Evolutionary conservation across 1,140 invertebrate species (phyloP).

Genomic region (Drosophila bifasciata): DNA sequence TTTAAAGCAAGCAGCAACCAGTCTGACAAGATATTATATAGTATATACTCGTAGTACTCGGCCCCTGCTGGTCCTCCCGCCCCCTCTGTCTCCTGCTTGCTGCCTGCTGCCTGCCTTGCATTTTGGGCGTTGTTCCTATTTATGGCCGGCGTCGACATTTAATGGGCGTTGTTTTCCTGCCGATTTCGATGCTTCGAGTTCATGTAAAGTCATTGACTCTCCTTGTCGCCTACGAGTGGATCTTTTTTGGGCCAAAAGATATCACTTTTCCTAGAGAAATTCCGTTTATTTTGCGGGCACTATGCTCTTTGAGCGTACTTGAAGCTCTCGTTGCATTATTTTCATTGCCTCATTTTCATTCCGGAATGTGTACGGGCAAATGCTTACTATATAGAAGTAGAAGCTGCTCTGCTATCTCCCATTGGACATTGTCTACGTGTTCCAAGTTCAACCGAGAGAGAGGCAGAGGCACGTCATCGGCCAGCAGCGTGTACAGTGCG

Average conservation of each 20-base stretch:
- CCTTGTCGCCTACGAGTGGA: conserved; percentile 21
- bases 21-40: conserved; percentile 14
- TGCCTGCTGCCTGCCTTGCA: conserved; percentile 30
- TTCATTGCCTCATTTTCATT: conserved; percentile 16
- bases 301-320: conserved; percentile 21
- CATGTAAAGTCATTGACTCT: conserved; percentile 75
- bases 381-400: background rate
- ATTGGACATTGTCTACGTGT: conserved; percentile 30
- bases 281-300: conserved; percentile 9
- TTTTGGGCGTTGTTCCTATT: conserved; percentile 54
- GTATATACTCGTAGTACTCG: conserved; percentile 5
- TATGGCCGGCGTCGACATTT: conserved; percentile 50
- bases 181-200: conserved; percentile 45
- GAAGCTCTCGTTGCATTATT: too few relatives aligned
- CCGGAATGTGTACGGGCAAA: conserved; percentile 11
- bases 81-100: conserved; percentile 10
- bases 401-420: conserved; percentile 6
- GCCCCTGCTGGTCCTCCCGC: conserved; percentile 1
- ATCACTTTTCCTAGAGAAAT: background rate
- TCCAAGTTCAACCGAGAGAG: conserved; percentile 31
- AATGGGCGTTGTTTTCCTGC: conserved; percentile 46
- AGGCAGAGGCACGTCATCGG: conserved; percentile 37
- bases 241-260: too few relatives aligned
- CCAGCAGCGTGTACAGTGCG: conserved; percentile 11
- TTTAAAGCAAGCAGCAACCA: conserved; percentile 31